phyloP scores from a whole-genome alignment of 2,888 invertebrate species.

The Epirrhoe tristata region DNA sequence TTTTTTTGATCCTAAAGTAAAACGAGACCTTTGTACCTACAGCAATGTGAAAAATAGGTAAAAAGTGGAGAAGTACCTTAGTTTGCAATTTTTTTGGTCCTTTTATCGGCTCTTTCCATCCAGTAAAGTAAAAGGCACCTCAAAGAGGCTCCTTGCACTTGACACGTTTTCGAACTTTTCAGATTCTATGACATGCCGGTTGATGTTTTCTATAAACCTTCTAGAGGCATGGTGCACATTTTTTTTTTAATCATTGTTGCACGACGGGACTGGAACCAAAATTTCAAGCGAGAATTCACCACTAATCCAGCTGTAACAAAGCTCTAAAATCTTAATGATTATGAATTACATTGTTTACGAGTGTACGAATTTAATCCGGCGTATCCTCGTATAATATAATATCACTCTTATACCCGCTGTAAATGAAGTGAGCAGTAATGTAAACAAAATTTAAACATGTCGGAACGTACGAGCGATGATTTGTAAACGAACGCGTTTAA shows the following conservation, averaged over 20 bases:
- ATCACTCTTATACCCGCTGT: constrained; percentile 16
- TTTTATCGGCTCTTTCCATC: too few species aligned
- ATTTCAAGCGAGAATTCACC: not conserved
- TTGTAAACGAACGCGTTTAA: constrained; percentile 7
- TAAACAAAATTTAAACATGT: constrained; percentile 14
- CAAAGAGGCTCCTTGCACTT: too few species aligned
- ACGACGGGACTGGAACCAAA: not conserved
- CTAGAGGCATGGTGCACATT: too few species aligned
- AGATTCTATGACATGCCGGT: too few species aligned
- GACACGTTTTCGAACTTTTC: too few species aligned
- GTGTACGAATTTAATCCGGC: constrained; percentile 16
- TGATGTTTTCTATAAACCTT: too few species aligned
- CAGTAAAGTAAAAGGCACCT: too few species aligned
- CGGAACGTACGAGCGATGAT: constrained; percentile 5
- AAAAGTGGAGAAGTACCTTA: too few species aligned
- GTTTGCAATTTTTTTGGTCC: too few species aligned
- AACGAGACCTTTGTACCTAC: not conserved
- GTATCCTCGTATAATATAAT: too few species aligned
- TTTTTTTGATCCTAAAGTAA: not conserved
- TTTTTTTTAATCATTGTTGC: too few species aligned
- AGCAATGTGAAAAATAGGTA: too few species aligned
- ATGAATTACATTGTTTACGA: constrained; percentile 18
- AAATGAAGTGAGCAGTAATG: constrained; percentile 8
- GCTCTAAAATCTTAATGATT: not conserved
- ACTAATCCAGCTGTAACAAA: constrained; percentile 6